phyloP scores from a whole-genome alignment of 2,113 vertebrate genomes.

The Rousettus leschenaultii region DNA sequence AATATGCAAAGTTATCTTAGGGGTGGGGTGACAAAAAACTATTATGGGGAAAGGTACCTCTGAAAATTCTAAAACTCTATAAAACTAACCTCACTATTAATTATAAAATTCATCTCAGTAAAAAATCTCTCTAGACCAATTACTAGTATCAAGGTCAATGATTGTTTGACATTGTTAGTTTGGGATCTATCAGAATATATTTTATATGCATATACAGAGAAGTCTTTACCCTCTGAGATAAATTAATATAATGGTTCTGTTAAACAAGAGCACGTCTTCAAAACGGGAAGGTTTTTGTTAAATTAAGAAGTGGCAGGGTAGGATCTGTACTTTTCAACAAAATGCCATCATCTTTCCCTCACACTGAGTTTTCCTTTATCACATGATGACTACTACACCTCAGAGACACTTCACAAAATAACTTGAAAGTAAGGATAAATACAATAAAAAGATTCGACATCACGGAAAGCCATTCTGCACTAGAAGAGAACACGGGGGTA shows the following conservation, averaged over 20 bases:
- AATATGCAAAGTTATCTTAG: slow-evolving; percentile 15
- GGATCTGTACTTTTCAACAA: not conserved
- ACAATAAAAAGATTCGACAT: not conserved
- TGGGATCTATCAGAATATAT: not conserved
- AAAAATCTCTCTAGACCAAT: not conserved
- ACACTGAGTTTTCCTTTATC: not conserved
- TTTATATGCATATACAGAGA: not conserved
- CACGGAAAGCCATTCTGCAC: not conserved
- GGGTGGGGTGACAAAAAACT: not conserved
- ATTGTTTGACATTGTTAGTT: not conserved
- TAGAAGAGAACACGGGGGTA: not conserved
- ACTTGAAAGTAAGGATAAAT: not conserved
- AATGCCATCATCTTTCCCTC: not conserved
- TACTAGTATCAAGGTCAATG: not conserved
- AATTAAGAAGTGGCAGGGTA: not conserved
- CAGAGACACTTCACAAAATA: not conserved
- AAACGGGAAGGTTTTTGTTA: not conserved
- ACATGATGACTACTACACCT: not conserved
- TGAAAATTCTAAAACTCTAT: not conserved
- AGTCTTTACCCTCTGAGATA: not conserved
- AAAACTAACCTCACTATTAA: not conserved
- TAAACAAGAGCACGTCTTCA: not conserved
- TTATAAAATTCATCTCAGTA: not conserved
- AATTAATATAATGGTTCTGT: not conserved
- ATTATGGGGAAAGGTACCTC: not conserved